These are phyloP conservation scores for Decapterus maruadsi DNA, from an alignment of 2,797 vertebrate species.

Conservation along the genomic window DNA sequence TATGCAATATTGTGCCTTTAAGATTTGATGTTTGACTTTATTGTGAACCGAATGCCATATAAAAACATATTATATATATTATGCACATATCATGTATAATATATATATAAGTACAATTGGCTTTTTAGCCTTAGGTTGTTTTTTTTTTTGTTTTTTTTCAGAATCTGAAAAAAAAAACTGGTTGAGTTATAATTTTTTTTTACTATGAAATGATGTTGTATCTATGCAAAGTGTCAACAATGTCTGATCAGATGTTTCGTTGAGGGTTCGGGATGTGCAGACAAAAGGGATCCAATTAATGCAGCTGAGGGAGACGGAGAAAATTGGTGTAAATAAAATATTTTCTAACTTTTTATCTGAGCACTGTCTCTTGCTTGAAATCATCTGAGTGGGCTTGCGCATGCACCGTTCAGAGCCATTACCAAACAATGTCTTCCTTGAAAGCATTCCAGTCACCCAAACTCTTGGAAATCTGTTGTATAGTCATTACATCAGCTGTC, in stretches of 20 bases:
- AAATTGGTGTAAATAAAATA: slow-evolving; percentile 84
- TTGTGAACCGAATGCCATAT: slow-evolving; percentile 41
- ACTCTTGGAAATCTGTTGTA: slow-evolving; percentile 70
- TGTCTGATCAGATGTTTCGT: slow-evolving; percentile 39
- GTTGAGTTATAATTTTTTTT: slow-evolving; percentile 52
- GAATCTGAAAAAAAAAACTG: slow-evolving; percentile 42
- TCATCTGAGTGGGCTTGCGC: not conserved
- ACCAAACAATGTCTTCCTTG: slow-evolving; percentile 36
- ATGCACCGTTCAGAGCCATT: slow-evolving; percentile 9
- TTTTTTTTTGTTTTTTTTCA: slow-evolving; percentile 67
- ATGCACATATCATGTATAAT: slow-evolving; percentile 51
- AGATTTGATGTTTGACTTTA: slow-evolving; percentile 30
- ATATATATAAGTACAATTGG: slow-evolving; percentile 44
- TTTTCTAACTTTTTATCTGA: slow-evolving; percentile 80
- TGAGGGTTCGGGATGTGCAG: not conserved
- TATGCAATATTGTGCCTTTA: slow-evolving; percentile 58
- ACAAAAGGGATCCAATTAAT: slow-evolving; percentile 49
- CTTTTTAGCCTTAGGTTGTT: slow-evolving; percentile 31
- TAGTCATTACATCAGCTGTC: slow-evolving; percentile 79
- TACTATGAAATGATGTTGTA: slow-evolving; percentile 64
- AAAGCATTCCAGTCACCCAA: slow-evolving; percentile 44
- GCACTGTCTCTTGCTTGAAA: slow-evolving; percentile 38
- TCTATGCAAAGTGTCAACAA: slow-evolving; percentile 33
- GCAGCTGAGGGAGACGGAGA: slow-evolving; percentile 20
- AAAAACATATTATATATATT: slow-evolving; percentile 40